Evolutionary conservation across 1,140 invertebrate species (phyloP).

Genomic region (Temnothorax longispinosus): DNA sequence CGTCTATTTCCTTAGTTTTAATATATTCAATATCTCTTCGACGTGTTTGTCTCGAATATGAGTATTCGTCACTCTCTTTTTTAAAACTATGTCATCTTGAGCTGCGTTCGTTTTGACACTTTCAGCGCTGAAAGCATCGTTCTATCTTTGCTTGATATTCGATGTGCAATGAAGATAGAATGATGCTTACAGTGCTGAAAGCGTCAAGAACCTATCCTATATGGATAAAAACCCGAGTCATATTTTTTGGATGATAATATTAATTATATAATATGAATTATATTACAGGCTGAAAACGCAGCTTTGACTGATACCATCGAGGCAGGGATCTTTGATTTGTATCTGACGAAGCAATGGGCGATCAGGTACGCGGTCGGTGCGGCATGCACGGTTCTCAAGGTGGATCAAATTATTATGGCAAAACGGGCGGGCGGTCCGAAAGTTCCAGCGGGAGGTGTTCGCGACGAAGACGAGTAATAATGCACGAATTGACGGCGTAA

Average conservation of each 20-base stretch:
- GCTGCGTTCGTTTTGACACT: too few species aligned
- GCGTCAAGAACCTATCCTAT: too few species aligned
- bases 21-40: not conserved
- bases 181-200: too few species aligned
- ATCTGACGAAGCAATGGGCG: slow-evolving; percentile 95
- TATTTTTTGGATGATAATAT: not conserved
- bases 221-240: not conserved
- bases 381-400: slow-evolving; percentile 96
- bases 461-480: slow-evolving; percentile 90
- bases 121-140: too few species aligned
- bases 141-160: too few species aligned
- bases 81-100: not conserved
- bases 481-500: not conserved
- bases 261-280: slow-evolving; percentile 7
- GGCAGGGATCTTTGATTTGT: slow-evolving; percentile 94
- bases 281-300: slow-evolving; percentile 85
- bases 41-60: not conserved
- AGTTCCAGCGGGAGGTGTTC: slow-evolving; percentile 89
- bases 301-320: slow-evolving; percentile 91
- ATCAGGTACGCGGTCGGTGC: slow-evolving; percentile 98
- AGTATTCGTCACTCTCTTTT: not conserved
- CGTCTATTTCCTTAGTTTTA: slow-evolving; percentile 50
- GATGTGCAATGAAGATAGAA: too few species aligned
- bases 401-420: slow-evolving; percentile 99
- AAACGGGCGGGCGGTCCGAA: slow-evolving; percentile 98